A percentile compares a stretch with the other conserved stretches of the same genome.
These are phyloP conservation scores for Abrostola triplasia DNA, from an alignment of 2,888 invertebrate species.

Conservation along the genomic window DNA sequence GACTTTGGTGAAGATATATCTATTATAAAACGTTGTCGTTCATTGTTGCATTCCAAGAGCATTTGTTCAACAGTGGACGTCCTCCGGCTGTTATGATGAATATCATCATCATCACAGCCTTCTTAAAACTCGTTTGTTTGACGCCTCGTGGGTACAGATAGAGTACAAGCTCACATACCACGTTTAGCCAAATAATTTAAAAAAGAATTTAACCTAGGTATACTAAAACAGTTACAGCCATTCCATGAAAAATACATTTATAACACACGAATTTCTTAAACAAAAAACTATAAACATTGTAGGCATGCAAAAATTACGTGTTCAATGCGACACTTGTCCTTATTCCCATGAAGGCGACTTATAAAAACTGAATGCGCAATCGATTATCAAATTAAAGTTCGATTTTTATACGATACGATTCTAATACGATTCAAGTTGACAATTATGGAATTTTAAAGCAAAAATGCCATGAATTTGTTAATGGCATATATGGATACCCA, in stretches of 20 bases:
- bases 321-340: conserved; percentile 49
- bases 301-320: conserved; percentile 42
- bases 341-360: conserved; percentile 54
- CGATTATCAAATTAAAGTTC: conserved; percentile 44
- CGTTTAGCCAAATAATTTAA: neutral
- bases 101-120: too few relatives aligned
- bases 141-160: too few relatives aligned
- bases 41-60: too few relatives aligned
- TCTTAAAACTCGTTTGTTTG: too few relatives aligned
- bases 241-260: neutral
- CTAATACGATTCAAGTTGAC: neutral
- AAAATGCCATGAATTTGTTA: too few relatives aligned
- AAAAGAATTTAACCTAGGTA: neutral
- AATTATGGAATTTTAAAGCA: too few relatives aligned
- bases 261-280: conserved; percentile 16
- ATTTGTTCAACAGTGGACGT: too few relatives aligned
- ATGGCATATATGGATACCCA: too few relatives aligned
- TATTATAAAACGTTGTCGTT: too few relatives aligned
- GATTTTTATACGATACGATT: conserved; percentile 33
- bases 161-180: too few relatives aligned
- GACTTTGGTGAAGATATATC: too few relatives aligned
- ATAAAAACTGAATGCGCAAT: conserved; percentile 42
- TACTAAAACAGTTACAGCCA: neutral
- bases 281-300: conserved; percentile 29
- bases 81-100: too few relatives aligned